phyloP scores from a whole-genome alignment of 2,888 invertebrate species.

The Drosophila barbarae region DNA sequence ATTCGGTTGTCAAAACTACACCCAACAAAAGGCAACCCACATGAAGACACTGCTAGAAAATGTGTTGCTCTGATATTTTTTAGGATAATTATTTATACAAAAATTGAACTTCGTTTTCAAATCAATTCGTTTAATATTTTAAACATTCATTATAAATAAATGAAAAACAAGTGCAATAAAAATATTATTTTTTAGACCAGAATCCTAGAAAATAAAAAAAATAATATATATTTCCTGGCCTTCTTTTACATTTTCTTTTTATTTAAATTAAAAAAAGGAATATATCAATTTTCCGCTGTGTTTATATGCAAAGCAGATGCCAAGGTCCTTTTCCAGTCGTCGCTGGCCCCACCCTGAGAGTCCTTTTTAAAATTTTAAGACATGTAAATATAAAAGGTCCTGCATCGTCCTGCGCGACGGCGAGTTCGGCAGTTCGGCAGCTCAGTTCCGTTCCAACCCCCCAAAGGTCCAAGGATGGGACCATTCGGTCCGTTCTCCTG shows the following conservation, averaged over 20 bases:
- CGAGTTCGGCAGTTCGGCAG: constrained; percentile 34
- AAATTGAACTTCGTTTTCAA: no score
- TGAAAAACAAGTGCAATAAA: no score
- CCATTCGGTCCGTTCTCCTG: constrained; percentile 50
- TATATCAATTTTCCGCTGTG: neutral
- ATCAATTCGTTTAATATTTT: neutral
- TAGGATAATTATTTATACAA: neutral
- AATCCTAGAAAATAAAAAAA: no score
- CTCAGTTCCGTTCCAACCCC: constrained; percentile 41
- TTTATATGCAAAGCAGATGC: constrained; percentile 62
- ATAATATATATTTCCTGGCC: no score
- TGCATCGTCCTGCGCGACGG: constrained; percentile 53
- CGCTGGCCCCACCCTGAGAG: constrained; percentile 25
- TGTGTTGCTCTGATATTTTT: neutral
- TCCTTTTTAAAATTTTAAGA: constrained; percentile 76
- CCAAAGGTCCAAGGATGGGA: constrained; percentile 51
- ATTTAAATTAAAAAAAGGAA: no score
- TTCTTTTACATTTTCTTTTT: no score
- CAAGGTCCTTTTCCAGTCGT: constrained; percentile 55
- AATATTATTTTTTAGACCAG: no score
- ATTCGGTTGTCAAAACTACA: constrained; percentile 72
- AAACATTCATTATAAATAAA: neutral
- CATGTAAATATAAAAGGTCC: constrained; percentile 75
- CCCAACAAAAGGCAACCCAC: constrained; percentile 51
- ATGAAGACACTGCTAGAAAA: constrained; percentile 20